A percentile compares a stretch with the other conserved stretches of the same genome.
phyloP scores from a whole-genome alignment of 1,140 invertebrate species.

The Drosophila bocqueti region DNA sequence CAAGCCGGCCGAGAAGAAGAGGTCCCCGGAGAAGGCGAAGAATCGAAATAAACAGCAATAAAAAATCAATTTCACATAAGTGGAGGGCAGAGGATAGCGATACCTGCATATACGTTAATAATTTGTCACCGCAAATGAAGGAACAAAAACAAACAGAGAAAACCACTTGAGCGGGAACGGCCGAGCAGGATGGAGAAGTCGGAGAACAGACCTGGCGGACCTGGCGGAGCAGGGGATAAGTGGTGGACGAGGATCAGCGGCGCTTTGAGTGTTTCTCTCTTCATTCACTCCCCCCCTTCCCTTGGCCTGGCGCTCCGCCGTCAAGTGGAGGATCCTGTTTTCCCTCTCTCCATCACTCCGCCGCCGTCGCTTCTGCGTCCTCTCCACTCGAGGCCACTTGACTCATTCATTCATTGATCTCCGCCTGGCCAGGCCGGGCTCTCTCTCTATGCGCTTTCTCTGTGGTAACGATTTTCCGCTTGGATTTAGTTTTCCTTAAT shows the following conservation, averaged over 20 bases:
- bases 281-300: neutral
- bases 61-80: slow-evolving; percentile 79
- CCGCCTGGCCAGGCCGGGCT: slow-evolving; percentile 26
- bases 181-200: slow-evolving; percentile 16
- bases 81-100: slow-evolving; percentile 51
- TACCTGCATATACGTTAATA: slow-evolving; percentile 72
- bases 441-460: slow-evolving; percentile 22
- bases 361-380: slow-evolving; percentile 1
- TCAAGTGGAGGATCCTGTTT: slow-evolving; percentile 57
- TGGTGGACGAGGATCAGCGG: slow-evolving; percentile 66
- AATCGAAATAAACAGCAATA: slow-evolving; percentile 78
- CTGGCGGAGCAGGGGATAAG: slow-evolving; percentile 25
- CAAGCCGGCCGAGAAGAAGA: slow-evolving; percentile 19
- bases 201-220: neutral
- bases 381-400: slow-evolving; percentile 39
- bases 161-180: slow-evolving; percentile 68
- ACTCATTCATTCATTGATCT: slow-evolving; percentile 60
- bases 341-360: slow-evolving; percentile 1
- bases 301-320: slow-evolving; percentile 38
- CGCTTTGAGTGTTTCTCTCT: slow-evolving; percentile 73
- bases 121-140: slow-evolving; percentile 81
- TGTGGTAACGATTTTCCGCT: neutral
- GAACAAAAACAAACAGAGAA: slow-evolving; percentile 83
- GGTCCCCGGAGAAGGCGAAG: slow-evolving; percentile 37
- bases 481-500: slow-evolving; percentile 40